Conservation (phyloP, 2,888 invertebrate genomes). For the Perizoma flavofasciatum region DNA sequence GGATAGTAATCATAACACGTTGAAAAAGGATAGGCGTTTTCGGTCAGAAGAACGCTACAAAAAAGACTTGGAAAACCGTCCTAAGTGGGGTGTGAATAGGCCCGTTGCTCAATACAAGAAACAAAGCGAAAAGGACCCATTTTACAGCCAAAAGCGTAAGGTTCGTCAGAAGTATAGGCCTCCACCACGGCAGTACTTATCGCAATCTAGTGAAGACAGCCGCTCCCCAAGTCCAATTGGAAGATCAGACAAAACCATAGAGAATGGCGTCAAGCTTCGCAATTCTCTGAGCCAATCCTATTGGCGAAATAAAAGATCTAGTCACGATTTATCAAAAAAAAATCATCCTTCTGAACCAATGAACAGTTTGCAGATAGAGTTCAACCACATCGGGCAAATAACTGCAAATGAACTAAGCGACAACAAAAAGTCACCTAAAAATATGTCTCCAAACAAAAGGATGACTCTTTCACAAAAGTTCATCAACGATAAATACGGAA, state of each 20-base stretch:
- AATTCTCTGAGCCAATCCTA: conserved; percentile 79
- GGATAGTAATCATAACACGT: conserved; percentile 72
- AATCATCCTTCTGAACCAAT: conserved; percentile 53
- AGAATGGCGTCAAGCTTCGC: conserved; percentile 66
- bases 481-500: conserved; percentile 81
- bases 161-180: conserved; percentile 86
- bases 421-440: conserved; percentile 68
- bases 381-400: conserved; percentile 78
- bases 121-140: conserved; percentile 95
- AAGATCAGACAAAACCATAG: conserved; percentile 66
- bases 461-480: conserved; percentile 80
- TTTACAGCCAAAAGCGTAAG: conserved; percentile 89
- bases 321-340: conserved; percentile 71
- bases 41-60: conserved; percentile 81
- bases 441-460: conserved; percentile 62
- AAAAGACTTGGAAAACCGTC: conserved; percentile 85
- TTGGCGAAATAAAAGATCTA: conserved; percentile 76
- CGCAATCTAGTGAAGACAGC: conserved; percentile 86
- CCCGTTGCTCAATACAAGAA: conserved; percentile 93
- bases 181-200: conserved; percentile 79
- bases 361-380: conserved; percentile 77
- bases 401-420: conserved; percentile 62
- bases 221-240: conserved; percentile 82
- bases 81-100: conserved; percentile 90
- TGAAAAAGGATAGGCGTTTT: conserved; percentile 81